Conservation (phyloP, 2,888 invertebrate genomes). For the Meta bourneti region DNA sequence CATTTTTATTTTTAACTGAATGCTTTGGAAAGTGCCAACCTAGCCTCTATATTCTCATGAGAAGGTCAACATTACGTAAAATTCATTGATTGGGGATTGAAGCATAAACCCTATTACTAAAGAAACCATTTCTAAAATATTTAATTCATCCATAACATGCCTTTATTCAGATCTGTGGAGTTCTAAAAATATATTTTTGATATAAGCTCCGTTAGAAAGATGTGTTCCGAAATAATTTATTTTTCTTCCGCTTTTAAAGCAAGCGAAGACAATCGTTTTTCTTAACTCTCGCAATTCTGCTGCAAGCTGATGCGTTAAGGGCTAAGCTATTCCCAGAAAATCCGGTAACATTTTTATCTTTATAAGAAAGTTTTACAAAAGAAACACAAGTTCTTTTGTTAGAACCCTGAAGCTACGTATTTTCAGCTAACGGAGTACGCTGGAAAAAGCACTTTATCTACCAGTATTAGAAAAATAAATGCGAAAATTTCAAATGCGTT, state of each 20-base stretch:
- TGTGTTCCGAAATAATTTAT: background rate
- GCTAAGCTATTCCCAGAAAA: background rate
- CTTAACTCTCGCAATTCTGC: background rate
- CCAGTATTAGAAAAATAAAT: background rate
- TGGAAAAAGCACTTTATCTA: background rate
- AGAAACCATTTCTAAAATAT: background rate
- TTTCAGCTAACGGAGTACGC: too few relatives aligned
- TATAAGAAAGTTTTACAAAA: background rate
- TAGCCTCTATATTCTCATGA: background rate
- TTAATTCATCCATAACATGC: background rate
- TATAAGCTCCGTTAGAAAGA: background rate
- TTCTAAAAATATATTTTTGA: background rate
- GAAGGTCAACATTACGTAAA: background rate
- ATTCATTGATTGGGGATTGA: background rate
- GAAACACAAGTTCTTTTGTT: background rate
- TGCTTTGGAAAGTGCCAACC: background rate
- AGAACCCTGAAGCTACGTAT: background rate
- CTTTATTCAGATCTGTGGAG: background rate
- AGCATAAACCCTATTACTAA: background rate
- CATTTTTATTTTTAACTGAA: too few relatives aligned
- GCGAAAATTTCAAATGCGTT: background rate
- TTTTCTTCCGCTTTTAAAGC: background rate
- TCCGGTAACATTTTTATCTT: background rate
- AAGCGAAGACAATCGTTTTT: background rate
- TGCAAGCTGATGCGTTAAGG: background rate